These are phyloP conservation scores for Gryon sp. DNA, from an alignment of 1,140 invertebrate species.

Conservation along the genomic window DNA sequence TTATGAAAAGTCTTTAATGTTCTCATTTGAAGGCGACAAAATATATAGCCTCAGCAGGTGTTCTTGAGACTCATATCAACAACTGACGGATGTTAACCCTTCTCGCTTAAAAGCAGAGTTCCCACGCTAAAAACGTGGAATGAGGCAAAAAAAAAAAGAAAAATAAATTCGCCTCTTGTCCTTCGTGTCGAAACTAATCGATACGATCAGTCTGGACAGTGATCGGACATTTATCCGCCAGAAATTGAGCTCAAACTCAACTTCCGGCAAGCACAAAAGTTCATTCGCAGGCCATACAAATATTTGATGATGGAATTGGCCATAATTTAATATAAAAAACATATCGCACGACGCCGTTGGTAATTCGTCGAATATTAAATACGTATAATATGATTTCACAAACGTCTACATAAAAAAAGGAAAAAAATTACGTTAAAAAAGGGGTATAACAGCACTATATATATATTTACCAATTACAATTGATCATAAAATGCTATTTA, in stretches of 20 bases:
- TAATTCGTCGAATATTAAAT: constrained; percentile 1
- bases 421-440: background rate
- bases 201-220: background rate
- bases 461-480: constrained; percentile 6
- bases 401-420: constrained; percentile 1
- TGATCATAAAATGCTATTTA: constrained; percentile 7
- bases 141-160: background rate
- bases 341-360: constrained; percentile 14
- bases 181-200: constrained; percentile 6
- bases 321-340: constrained; percentile 6
- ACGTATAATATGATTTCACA: constrained; percentile 9
- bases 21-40: background rate
- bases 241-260: background rate
- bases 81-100: constrained; percentile 14
- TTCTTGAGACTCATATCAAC: background rate
- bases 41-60: constrained; percentile 3
- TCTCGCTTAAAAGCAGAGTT: background rate
- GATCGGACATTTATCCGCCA: background rate
- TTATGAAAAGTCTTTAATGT: background rate
- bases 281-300: background rate
- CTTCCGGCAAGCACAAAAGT: background rate
- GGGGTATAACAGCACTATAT: background rate
- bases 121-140: no score
- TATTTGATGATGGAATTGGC: background rate
- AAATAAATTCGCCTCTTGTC: background rate